phyloP scores from a whole-genome alignment of 2,888 invertebrate species.

The Leptogaster cylindrica region DNA sequence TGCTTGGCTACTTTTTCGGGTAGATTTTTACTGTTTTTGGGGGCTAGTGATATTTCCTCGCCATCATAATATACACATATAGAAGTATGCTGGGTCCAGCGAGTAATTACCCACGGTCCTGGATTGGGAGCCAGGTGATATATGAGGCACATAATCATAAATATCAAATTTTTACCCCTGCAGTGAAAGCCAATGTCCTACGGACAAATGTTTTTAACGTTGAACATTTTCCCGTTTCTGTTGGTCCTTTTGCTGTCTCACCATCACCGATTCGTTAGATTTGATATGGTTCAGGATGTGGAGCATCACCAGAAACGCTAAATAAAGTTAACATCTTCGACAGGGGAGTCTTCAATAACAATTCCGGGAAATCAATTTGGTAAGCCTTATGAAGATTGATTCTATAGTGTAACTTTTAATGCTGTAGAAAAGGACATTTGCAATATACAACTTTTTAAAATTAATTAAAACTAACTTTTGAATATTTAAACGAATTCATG shows the following conservation, averaged over 20 bases:
- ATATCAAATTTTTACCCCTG: conserved; percentile 47
- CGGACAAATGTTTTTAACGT: conserved; percentile 36
- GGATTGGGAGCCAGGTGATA: conserved; percentile 42
- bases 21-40: conserved; percentile 20
- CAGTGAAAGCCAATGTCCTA: conserved; percentile 27
- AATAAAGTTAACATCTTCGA: no score
- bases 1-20: conserved; percentile 28
- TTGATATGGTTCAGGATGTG: no score
- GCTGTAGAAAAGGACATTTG: no score
- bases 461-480: no score
- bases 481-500: no score
- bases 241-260: not conserved
- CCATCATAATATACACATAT: not conserved
- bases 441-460: no score
- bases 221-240: conserved; percentile 19
- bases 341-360: no score
- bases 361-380: no score
- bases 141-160: conserved; percentile 48
- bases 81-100: conserved; percentile 17
- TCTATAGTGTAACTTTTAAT: no score
- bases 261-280: conserved; percentile 19
- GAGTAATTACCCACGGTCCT: conserved; percentile 28
- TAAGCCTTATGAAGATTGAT: no score
- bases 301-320: no score
- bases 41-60: conserved; percentile 9